Evolutionary conservation across 2,888 invertebrate species (phyloP), one percentile per base, ranked within the genome.

Genomic region (Lordiphosa fenestrarum): DNA sequence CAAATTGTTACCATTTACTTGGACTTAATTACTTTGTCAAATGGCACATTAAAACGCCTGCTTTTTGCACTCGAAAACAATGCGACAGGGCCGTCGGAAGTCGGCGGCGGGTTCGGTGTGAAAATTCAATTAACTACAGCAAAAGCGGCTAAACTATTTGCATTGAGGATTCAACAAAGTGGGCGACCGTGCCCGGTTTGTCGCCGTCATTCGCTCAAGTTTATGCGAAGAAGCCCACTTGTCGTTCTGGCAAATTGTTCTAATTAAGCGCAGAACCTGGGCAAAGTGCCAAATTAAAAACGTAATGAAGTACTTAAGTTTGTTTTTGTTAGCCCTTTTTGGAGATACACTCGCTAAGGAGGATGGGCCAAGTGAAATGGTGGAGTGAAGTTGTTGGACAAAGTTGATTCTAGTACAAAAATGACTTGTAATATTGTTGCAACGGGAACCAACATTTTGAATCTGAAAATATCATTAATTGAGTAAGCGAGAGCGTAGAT

Each of bases 11-110:
- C n/a, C n/a, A 84, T 77, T 81, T 84, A 25, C 71, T 15, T 15
- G 52, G 54, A 80, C 68, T 71, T 83, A 83, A 80, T 80, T 83
- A 76, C 68, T 58, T 69, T 84, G 73, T 80, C 73, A 81, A 76
- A 84, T 71, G 73, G 76, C 66, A 60, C 68, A 73, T 53, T 72
- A 58, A 48, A 49, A 53, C 44, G 55, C 36, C 25, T 30, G 23
- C 23, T 23, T 23, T 23, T 23, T 6, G 23, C 23, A 23, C 23
- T 30, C 30, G 25, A 25, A 25, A 25, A 25, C 25, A 25, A 40
- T 19, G 60, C 49, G 42, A 33, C 7, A 10, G 13, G 13, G 37
- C 25, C 15, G n/a, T n/a, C n/a, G 38, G 25, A 23, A 10, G 35
- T 39, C 23, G 21, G 23, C 12, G 49, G 46, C 39, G 46, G 53